These are phyloP conservation scores for Achlya flavicornis DNA, from an alignment of 2,888 invertebrate species.

Conservation along the genomic window DNA sequence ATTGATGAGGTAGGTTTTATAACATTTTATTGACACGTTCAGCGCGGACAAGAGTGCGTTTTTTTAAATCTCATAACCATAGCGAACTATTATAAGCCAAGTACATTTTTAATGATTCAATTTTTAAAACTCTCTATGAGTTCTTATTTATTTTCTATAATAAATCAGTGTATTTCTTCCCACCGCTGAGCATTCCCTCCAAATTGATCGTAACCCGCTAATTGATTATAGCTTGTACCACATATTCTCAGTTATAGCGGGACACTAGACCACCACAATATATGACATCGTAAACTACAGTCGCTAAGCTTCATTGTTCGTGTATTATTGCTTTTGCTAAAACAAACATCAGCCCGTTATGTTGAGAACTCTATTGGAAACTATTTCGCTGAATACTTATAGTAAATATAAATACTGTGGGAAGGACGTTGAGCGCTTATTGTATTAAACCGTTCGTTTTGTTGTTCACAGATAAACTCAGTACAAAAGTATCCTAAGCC, in stretches of 20 bases:
- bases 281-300: conserved; percentile 61
- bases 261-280: conserved; percentile 49
- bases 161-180: no score
- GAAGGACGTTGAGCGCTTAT: not conserved
- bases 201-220: not conserved
- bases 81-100: no score
- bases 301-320: conserved; percentile 57
- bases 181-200: no score
- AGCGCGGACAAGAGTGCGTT: no score
- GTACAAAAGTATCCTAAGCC: no score
- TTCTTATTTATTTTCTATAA: no score
- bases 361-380: conserved; percentile 14
- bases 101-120: no score
- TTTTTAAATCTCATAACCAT: no score
- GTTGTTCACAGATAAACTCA: no score
- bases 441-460: not conserved
- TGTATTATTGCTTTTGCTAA: conserved; percentile 56
- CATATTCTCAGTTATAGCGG: conserved; percentile 31
- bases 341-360: conserved; percentile 41
- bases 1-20: no score
- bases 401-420: not conserved
- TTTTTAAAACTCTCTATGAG: no score
- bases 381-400: conserved; percentile 7
- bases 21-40: no score
- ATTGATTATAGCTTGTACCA: conserved; percentile 22